phyloP scores from a whole-genome alignment of 1,140 invertebrate genomes.

The Temnothorax longispinosus region DNA sequence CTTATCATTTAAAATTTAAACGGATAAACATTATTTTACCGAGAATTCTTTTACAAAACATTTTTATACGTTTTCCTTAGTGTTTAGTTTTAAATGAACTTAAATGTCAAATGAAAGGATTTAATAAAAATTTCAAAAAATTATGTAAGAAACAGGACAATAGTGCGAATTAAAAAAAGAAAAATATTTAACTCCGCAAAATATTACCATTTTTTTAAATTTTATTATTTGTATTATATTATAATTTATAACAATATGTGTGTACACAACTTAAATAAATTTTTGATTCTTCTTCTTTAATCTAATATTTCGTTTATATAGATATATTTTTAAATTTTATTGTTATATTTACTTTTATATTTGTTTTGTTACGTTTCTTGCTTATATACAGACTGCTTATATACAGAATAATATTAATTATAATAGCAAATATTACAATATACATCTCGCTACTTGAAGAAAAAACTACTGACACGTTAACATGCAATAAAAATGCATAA shows the following conservation, averaged over 20 bases:
- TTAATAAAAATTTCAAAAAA: neutral
- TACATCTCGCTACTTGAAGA: neutral
- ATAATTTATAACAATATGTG: neutral
- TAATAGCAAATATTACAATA: neutral
- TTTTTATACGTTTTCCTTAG: too few species aligned
- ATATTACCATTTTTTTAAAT: neutral
- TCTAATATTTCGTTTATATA: neutral
- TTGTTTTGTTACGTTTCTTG: neutral
- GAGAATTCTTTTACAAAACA: neutral
- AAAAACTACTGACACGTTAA: neutral
- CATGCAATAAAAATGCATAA: neutral
- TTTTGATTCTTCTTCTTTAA: neutral
- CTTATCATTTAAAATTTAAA: neutral
- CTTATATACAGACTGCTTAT: neutral
- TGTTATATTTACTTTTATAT: conserved; percentile 4
- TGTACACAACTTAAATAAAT: neutral
- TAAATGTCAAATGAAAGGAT: neutral
- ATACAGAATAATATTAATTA: neutral
- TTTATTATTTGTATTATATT: neutral
- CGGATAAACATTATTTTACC: neutral
- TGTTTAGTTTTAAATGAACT: neutral
- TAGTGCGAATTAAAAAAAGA: neutral
- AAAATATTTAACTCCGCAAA: neutral
- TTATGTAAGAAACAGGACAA: neutral
- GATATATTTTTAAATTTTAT: neutral